These are phyloP conservation scores for Drosophila hydei DNA, from an alignment of 1,140 invertebrate genomes.

Conservation along the genomic window DNA sequence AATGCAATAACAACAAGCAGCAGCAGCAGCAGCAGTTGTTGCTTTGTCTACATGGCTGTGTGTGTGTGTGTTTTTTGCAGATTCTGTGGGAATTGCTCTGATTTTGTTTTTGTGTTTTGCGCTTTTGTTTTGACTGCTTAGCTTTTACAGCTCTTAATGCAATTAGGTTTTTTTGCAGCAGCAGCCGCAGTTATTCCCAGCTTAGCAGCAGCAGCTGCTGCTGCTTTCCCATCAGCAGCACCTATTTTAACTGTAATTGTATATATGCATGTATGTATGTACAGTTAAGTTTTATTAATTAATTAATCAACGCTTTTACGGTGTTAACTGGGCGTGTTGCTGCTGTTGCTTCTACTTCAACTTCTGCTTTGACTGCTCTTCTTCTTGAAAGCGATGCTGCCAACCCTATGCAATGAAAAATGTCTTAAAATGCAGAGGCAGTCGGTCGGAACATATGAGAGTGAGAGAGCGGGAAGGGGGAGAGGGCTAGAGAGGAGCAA, in stretches of 20 bases:
- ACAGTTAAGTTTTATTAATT: slow-evolving; percentile 53
- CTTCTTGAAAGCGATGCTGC: slow-evolving; percentile 43
- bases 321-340: slow-evolving; percentile 44
- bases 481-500: not conserved
- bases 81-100: slow-evolving; percentile 79
- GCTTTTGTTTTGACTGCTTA: slow-evolving; percentile 43
- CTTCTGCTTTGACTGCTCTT: slow-evolving; percentile 7
- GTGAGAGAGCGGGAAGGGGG: not conserved
- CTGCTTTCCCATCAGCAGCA: slow-evolving; percentile 38
- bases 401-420: slow-evolving; percentile 30
- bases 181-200: slow-evolving; percentile 26
- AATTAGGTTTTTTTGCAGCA: slow-evolving; percentile 54
- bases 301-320: slow-evolving; percentile 56
- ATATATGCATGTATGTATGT: slow-evolving; percentile 26
- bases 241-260: slow-evolving; percentile 60
- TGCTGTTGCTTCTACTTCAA: not conserved
- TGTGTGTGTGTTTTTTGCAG: slow-evolving; percentile 51
- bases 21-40: no score
- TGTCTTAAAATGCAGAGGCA: slow-evolving; percentile 61
- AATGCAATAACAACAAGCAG: slow-evolving; percentile 60
- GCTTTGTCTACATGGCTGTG: slow-evolving; percentile 24
- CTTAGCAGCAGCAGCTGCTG: slow-evolving; percentile 8
- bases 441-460: slow-evolving; percentile 56
- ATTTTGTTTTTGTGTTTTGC: slow-evolving; percentile 56
- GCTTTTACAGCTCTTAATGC: slow-evolving; percentile 64